A percentile compares a stretch with the other conserved stretches of the same genome.
These are phyloP conservation scores for Coregonus sp. DNA, from an alignment of 2,797 vertebrate genomes.

Conservation along the genomic window DNA sequence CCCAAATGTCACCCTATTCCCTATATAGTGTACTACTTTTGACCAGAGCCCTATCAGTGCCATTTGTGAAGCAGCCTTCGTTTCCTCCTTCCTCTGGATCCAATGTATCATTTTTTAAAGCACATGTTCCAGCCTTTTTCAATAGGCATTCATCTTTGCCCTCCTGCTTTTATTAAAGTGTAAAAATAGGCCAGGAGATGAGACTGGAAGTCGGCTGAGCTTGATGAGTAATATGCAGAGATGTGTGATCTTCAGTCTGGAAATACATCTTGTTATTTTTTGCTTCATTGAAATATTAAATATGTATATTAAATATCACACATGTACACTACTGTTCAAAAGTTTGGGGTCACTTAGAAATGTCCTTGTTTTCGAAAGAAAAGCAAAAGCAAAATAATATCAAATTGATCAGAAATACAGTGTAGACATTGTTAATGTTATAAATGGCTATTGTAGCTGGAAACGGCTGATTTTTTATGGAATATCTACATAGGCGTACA, in stretches of 20 bases:
- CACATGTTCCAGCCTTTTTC: conserved; percentile 45
- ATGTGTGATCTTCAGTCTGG: conserved; percentile 31
- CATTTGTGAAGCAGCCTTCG: neutral
- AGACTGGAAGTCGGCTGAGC: conserved; percentile 13
- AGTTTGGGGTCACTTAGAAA: no score
- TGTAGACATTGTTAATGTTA: no score
- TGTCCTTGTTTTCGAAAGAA: no score
- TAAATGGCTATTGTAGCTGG: no score
- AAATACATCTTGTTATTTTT: conserved; percentile 15
- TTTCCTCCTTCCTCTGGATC: conserved; percentile 41
- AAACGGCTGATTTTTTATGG: no score
- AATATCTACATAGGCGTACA: no score
- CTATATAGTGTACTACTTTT: neutral
- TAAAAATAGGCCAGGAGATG: conserved; percentile 50
- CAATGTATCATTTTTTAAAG: conserved; percentile 50
- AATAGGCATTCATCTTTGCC: conserved; percentile 50
- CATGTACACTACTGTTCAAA: no score
- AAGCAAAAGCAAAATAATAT: no score
- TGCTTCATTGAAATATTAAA: neutral
- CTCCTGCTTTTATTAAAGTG: conserved; percentile 38
- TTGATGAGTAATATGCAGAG: conserved; percentile 37
- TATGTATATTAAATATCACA: neutral
- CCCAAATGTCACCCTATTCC: neutral
- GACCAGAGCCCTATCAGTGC: neutral
- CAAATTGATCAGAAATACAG: no score